These are phyloP conservation scores for Delia radicum DNA, from an alignment of 1,140 invertebrate species.

Conservation along the genomic window DNA sequence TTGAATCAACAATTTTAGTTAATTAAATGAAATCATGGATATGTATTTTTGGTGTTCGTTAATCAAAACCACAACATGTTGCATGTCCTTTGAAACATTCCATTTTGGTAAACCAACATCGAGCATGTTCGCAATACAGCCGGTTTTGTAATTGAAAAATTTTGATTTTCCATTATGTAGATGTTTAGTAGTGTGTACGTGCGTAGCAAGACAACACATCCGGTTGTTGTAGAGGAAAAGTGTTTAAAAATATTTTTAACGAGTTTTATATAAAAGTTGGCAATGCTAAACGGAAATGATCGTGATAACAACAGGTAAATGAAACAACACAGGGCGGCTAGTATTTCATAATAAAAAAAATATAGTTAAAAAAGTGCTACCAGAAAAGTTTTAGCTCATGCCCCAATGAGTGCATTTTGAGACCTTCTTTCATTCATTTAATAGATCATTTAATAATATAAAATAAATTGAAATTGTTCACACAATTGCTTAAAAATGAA, in stretches of 20 bases:
- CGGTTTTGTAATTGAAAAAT: background rate
- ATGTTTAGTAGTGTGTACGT: background rate
- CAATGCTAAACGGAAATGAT: background rate
- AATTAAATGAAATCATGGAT: background rate
- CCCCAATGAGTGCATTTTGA: no score
- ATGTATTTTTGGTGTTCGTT: background rate
- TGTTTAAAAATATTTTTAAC: background rate
- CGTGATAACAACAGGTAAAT: background rate
- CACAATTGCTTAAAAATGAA: no score
- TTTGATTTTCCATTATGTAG: background rate
- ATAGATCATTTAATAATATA: no score
- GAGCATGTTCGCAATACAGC: background rate
- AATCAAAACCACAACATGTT: conserved; percentile 1
- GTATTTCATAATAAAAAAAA: background rate
- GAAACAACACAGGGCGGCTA: background rate
- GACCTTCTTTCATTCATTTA: no score
- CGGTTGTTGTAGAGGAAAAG: conserved; percentile 16
- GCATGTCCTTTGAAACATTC: background rate
- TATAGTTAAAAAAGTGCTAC: background rate
- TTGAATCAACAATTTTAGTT: background rate
- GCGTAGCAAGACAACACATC: background rate
- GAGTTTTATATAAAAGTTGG: background rate
- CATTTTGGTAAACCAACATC: background rate
- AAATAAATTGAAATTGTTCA: no score
- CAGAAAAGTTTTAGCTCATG: background rate